A percentile compares a stretch with the other conserved stretches of the same genome.
These are phyloP conservation scores for Trachymyrmex septentrionalis DNA, from an alignment of 1,140 invertebrate species.

Conservation along the genomic window DNA sequence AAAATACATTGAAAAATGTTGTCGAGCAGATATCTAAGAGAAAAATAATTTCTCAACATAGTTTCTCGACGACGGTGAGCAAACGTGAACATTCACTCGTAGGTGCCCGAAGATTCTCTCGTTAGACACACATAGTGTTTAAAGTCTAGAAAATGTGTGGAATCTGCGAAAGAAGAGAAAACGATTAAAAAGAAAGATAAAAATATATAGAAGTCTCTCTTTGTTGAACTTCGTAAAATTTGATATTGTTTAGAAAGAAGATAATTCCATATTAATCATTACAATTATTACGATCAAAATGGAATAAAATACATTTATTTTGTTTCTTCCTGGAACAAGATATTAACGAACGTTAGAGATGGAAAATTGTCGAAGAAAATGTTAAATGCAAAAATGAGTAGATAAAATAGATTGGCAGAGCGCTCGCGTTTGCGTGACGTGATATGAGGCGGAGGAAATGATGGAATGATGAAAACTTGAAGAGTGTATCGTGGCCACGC, in stretches of 20 bases:
- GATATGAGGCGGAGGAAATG: constrained; percentile 48
- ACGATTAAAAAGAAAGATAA: background rate
- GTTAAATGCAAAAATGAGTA: background rate
- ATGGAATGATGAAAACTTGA: constrained; percentile 61
- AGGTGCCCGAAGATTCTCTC: background rate
- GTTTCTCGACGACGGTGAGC: background rate
- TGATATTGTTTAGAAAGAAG: background rate
- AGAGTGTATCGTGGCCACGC: constrained; percentile 32
- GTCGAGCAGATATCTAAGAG: constrained; percentile 27
- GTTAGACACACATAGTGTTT: background rate
- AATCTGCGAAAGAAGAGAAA: background rate
- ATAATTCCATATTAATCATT: background rate
- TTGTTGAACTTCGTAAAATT: background rate
- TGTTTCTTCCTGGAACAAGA: background rate
- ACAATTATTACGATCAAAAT: background rate
- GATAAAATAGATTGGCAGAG: constrained; percentile 11
- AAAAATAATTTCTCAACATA: background rate
- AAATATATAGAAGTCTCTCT: background rate
- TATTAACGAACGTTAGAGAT: background rate
- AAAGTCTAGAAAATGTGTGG: background rate
- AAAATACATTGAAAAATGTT: background rate
- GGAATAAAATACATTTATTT: background rate
- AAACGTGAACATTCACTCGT: background rate
- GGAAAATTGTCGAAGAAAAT: background rate
- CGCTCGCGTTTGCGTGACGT: background rate